These are phyloP conservation scores for Aptenodytes forsteri DNA, from an alignment of 2,113 vertebrate genomes.

Conservation along the genomic window DNA sequence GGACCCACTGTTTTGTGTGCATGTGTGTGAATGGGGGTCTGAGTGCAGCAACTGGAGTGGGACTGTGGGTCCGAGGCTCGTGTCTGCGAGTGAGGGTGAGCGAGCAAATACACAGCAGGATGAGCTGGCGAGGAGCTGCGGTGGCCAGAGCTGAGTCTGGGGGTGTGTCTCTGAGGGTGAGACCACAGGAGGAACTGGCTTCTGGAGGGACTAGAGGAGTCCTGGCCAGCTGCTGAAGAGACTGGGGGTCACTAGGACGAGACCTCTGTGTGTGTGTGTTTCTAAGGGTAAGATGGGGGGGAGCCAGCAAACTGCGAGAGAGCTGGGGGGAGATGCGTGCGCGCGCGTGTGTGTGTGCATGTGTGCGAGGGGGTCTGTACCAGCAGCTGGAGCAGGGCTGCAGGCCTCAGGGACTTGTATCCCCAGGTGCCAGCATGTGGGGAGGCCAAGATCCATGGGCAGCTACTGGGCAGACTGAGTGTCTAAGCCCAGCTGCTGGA, in stretches of 20 bases:
- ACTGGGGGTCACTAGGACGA: not conserved
- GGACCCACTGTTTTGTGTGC: not conserved
- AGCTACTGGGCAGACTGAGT: not conserved
- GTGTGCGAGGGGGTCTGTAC: not conserved
- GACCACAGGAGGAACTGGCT: not conserved
- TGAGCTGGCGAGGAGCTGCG: not conserved
- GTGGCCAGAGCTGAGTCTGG: not conserved
- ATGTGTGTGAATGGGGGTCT: not conserved
- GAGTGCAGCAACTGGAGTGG: not conserved
- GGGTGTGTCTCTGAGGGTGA: not conserved
- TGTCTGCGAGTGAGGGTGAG: not conserved
- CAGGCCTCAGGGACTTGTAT: not conserved
- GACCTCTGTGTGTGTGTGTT: not conserved
- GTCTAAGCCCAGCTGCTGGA: not conserved
- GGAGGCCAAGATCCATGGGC: not conserved
- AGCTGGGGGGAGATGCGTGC: not conserved
- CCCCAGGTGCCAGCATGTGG: not conserved
- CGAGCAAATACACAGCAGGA: not conserved
- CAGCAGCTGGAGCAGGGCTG: not conserved
- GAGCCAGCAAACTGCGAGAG: not conserved
- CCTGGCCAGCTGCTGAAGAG: not conserved
- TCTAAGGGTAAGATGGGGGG: not conserved
- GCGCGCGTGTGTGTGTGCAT: not conserved
- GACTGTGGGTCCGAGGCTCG: not conserved
- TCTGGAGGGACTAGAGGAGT: not conserved